Evolutionary conservation across 2,113 vertebrate genomes (phyloP), one percentile per base, ranked within the genome.

Genomic region (Calidris pygmaea): DNA sequence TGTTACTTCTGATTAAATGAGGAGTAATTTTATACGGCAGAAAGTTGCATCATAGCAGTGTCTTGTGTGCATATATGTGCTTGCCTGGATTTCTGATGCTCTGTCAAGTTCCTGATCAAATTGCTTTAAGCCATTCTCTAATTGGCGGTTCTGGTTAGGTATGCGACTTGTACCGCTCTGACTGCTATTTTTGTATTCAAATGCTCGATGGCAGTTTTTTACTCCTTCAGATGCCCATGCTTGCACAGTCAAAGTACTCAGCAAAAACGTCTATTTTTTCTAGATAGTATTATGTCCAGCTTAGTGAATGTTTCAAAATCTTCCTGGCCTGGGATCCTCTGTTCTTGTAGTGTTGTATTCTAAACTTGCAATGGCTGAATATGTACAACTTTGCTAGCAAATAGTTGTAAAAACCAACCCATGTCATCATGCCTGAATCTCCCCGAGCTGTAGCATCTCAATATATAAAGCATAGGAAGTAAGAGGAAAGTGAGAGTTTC

Each of bases 1-100:
- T 91, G 29, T 68, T 89, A 45, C 23, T 80, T 84, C 47, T 92
- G 58, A 91, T 65, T 82, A 74, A 92, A 78, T 39, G 39, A 67
- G 43, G 60, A 71, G 50, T 91, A 91, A 91, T 94, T 90, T 90
- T 95, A 74, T 87, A 21, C 65, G 55, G 41, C 72, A 67, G 83
- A 78, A 92, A 86, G 47, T 87, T 89, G 48, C 70, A 37, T 89
- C 70, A 43, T 37, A 58, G 34, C 39, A 56, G 29, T 68, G 21
- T 60, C 34, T 89, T 78, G 52, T 63, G 45, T 65, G 65, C 35
- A 8, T 66, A 9, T 45, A 19, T 73, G 45, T 85, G 39, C 53
- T 59, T 93, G 66, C 58, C 30, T 48, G 32, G 37, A 30, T 43
- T 85, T 76, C 65, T 73, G 37, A 53, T 71, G 47, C 29, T 60